phyloP scores from a whole-genome alignment of 2,113 vertebrate genomes.

The Osmerus eperlanus region DNA sequence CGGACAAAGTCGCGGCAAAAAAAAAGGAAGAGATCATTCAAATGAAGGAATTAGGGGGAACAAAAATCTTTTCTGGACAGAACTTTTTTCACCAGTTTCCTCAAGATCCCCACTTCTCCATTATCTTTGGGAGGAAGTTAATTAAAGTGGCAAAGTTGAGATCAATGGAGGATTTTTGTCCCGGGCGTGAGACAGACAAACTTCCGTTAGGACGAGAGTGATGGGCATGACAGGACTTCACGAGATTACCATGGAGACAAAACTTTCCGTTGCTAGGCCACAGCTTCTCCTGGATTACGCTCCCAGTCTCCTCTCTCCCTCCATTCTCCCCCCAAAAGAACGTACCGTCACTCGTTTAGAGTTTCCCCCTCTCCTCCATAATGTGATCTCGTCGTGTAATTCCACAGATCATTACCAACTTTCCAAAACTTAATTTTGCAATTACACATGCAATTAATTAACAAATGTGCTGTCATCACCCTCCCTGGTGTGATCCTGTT shows the following conservation, averaged over 20 bases:
- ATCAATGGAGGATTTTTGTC: conserved; percentile 74
- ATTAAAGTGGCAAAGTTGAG: conserved; percentile 75
- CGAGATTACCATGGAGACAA: conserved; percentile 74
- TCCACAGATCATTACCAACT: conserved; percentile 80
- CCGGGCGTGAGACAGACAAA: conserved; percentile 50
- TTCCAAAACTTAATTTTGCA: conserved; percentile 81
- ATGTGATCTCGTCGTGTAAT: conserved; percentile 67
- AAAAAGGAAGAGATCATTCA: conserved; percentile 56
- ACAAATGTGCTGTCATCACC: conserved; percentile 82
- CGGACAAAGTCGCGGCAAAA: conserved; percentile 67
- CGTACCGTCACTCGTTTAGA: conserved; percentile 32
- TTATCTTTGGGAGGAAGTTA: conserved; percentile 77
- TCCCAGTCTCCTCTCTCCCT: neutral
- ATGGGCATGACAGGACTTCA: conserved; percentile 75
- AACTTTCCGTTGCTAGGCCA: conserved; percentile 58
- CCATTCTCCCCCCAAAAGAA: conserved; percentile 26
- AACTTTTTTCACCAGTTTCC: conserved; percentile 64
- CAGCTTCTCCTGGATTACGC: conserved; percentile 69
- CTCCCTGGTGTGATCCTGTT: conserved; percentile 73
- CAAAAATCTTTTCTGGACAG: conserved; percentile 44
- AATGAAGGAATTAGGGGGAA: conserved; percentile 41
- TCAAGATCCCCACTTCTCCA: conserved; percentile 66
- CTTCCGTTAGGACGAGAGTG: conserved; percentile 62
- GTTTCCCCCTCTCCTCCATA: conserved; percentile 59
- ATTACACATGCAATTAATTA: conserved; percentile 85